Percentiles rank a stretch among this genome's conserved stretches.
Conservation (phyloP, 2,113 vertebrate genomes). For the Sturnus vulgaris region DNA sequence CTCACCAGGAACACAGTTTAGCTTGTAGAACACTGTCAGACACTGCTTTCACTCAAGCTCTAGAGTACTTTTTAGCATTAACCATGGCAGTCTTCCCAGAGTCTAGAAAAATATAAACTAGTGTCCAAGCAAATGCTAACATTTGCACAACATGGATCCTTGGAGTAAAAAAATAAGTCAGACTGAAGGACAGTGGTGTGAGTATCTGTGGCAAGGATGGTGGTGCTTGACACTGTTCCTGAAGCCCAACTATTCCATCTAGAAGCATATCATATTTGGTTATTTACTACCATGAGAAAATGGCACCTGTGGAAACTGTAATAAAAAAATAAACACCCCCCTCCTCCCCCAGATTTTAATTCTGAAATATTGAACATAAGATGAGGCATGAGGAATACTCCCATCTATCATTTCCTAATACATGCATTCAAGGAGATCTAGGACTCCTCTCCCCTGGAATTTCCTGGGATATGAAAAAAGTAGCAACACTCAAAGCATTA, state of each 20-base stretch:
- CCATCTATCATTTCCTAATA: neutral
- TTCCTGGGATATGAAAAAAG: neutral
- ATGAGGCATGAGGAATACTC: neutral
- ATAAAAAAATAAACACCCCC: neutral
- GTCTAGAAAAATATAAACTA: neutral
- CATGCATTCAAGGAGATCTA: neutral
- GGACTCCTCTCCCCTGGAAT: neutral
- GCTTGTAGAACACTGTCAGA: neutral
- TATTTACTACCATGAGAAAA: neutral
- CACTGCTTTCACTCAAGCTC: neutral
- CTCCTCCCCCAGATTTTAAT: neutral
- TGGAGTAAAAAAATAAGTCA: neutral
- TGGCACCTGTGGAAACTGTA: neutral
- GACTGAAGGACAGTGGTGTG: neutral
- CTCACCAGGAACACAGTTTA: neutral
- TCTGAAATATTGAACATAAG: neutral
- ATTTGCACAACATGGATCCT: neutral
- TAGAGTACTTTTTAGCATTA: neutral
- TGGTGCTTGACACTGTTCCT: neutral
- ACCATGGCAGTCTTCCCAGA: neutral
- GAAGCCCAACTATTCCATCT: neutral
- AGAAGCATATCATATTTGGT: neutral
- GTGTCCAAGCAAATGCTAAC: neutral
- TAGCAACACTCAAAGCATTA: neutral
- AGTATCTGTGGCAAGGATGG: neutral